Conservation (phyloP, 2,888 invertebrate species). For the Heliconius aoede region DNA sequence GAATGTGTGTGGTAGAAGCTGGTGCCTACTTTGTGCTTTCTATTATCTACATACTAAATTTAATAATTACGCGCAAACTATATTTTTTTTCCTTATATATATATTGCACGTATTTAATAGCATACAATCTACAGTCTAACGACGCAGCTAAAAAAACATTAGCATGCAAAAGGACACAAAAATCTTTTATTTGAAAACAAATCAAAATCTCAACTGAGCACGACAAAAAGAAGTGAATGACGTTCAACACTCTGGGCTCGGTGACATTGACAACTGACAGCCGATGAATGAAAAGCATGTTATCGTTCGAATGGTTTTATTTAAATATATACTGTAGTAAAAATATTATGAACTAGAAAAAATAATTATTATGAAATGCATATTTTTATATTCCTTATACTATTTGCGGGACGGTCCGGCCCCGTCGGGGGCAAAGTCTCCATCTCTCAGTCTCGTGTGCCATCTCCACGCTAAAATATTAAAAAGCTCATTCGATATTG, state of each 20-base stretch:
- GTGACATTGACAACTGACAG: constrained; percentile 44
- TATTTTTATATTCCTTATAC: constrained; percentile 68
- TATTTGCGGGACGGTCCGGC: constrained; percentile 79
- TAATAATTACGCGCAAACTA: constrained; percentile 22
- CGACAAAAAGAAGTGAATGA: constrained; percentile 80
- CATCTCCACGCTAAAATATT: constrained; percentile 77
- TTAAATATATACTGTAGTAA: constrained; percentile 55
- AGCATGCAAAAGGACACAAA: constrained; percentile 80
- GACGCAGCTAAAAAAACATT: constrained; percentile 57
- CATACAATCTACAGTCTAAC: constrained; percentile 15
- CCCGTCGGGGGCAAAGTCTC: constrained; percentile 77
- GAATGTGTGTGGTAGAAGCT: constrained; percentile 14
- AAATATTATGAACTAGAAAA: constrained; percentile 63
- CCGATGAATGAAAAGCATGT: constrained; percentile 81
- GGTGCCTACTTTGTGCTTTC: constrained; percentile 26
- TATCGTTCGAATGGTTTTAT: constrained; percentile 66
- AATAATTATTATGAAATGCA: constrained; percentile 53
- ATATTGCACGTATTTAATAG: constrained; percentile 23
- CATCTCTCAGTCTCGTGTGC: constrained; percentile 78
- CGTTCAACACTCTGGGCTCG: constrained; percentile 48
- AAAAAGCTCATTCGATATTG: constrained; percentile 55
- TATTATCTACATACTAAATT: constrained; percentile 6
- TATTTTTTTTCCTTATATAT: background rate
- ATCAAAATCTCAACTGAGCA: constrained; percentile 43
- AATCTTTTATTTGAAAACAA: constrained; percentile 45